Evolutionary conservation across 2,797 vertebrate species (phyloP).

Genomic region (Paguma larvata): DNA sequence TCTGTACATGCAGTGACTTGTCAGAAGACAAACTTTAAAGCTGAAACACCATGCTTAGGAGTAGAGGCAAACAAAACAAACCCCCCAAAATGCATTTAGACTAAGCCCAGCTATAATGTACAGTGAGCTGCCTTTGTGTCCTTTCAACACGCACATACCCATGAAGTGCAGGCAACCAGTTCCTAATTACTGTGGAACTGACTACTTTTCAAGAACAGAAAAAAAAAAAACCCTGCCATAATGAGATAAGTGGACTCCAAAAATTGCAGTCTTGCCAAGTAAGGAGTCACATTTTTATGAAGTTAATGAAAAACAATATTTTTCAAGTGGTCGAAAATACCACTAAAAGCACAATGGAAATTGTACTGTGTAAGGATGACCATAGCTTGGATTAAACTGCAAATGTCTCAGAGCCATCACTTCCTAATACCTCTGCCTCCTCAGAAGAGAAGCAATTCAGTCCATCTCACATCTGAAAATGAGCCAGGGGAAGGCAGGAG

Average conservation of each 20-base stretch:
- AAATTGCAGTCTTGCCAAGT: neutral
- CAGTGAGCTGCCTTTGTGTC: neutral
- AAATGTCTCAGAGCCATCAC: neutral
- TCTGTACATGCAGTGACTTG: slow-evolving; percentile 64
- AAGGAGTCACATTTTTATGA: neutral
- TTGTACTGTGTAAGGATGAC: neutral
- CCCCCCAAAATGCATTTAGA: neutral
- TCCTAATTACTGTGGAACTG: neutral
- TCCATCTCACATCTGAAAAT: neutral
- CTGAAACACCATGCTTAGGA: neutral
- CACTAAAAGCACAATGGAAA: slow-evolving; percentile 32
- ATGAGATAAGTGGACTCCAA: neutral
- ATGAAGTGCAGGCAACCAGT: neutral
- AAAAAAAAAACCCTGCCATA: neutral
- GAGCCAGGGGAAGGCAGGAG: neutral
- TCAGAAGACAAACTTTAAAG: slow-evolving; percentile 57
- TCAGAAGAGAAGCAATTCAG: neutral
- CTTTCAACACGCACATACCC: neutral
- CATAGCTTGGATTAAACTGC: neutral
- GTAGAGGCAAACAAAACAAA: slow-evolving; percentile 43
- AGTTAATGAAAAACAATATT: slow-evolving; percentile 37
- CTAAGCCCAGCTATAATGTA: neutral
- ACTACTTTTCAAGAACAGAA: neutral
- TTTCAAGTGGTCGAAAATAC: slow-evolving; percentile 54
- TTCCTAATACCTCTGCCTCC: neutral